phyloP scores from a whole-genome alignment of 1,140 invertebrate species.

The Andricus grossulariae region DNA sequence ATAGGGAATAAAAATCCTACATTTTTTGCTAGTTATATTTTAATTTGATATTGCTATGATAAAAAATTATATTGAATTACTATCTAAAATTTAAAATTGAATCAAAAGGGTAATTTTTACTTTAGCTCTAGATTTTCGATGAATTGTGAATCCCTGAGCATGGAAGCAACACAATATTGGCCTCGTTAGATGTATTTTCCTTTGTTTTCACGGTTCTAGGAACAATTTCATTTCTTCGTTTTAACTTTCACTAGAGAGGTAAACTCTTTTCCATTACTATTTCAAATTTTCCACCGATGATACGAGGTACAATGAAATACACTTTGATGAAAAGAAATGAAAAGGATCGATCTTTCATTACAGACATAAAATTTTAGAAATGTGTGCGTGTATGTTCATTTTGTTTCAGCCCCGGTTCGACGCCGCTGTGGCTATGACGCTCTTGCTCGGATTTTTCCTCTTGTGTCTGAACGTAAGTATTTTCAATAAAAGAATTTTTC shows the following conservation, averaged over 20 bases:
- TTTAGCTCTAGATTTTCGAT: too few species aligned
- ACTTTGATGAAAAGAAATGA: slow-evolving; percentile 2
- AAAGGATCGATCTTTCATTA: slow-evolving; percentile 33
- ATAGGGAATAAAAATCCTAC: too few species aligned
- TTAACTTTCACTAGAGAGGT: not conserved
- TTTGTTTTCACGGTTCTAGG: slow-evolving; percentile 38
- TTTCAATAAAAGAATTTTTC: not conserved
- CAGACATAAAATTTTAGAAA: not conserved
- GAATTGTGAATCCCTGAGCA: too few species aligned
- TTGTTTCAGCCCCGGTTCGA: slow-evolving; percentile 79
- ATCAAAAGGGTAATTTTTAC: too few species aligned
- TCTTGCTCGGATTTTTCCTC: slow-evolving; percentile 81
- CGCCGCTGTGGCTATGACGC: slow-evolving; percentile 79
- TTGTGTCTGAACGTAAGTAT: slow-evolving; percentile 81
- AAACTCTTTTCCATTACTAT: slow-evolving; percentile 13
- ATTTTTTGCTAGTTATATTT: too few species aligned
- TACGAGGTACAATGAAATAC: slow-evolving; percentile 5
- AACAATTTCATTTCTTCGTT: not conserved
- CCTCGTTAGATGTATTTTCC: slow-evolving; percentile 1
- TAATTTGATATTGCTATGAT: too few species aligned
- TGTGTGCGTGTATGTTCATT: slow-evolving; percentile 40
- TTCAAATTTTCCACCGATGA: slow-evolving; percentile 6
- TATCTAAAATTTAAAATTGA: too few species aligned
- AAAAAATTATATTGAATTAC: too few species aligned
- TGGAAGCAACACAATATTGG: not conserved